Base-by-base conservation (phyloP, 2,797 vertebrate species). In the Anguilla marmorata region DNA sequence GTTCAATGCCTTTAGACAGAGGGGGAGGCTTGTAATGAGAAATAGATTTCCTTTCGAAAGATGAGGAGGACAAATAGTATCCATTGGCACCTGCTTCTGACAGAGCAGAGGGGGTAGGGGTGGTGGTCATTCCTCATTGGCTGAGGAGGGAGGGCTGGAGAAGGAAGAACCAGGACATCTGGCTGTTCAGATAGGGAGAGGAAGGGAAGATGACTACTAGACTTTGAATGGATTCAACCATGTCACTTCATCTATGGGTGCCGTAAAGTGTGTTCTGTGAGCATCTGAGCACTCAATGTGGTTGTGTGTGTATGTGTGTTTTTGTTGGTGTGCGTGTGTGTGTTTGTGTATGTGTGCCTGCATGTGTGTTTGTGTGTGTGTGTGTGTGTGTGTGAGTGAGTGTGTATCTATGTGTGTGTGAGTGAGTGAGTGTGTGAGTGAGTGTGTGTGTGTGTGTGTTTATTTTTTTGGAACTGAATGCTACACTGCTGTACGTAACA, bases 11-110 rank as follows among this genome's bases (percentile, higher is more conserved):
- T 16, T 21, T n/a, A 82, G 27, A 50, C 45, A 27, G 79, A 50
- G 79, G 72, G n/a, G 30, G 69, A 85, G 88, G 41, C 19, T 21
- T 50, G 37, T 90, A 90, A 90, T 90, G 89, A 90, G 89, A 86
- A 90, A 87, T 90, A 85, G 85, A 88, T 86, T 86, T 90, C 85
- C 87, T 88, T 86, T 87, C 41, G 37, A 85, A 88, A 79, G 84
- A 60, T 27, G 52, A 85, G 69, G 50, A 52, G 41, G 54, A 88
- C 87, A 80, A 79, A 85, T 80, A 9, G 84, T 45, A 19, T 74
- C 50, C 56, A 45, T 3, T 63, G 54, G 87, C 69, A 74, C 69
- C 69, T 85, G 54, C 33, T 72, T 56, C 66, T 21, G 27, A 69
- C 45, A 24, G n/a, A 27, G 56, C 30, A 4, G 7, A n/a, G 11